Conservation (phyloP, 2,888 invertebrate genomes). For the Shargacucullia verbasci region DNA sequence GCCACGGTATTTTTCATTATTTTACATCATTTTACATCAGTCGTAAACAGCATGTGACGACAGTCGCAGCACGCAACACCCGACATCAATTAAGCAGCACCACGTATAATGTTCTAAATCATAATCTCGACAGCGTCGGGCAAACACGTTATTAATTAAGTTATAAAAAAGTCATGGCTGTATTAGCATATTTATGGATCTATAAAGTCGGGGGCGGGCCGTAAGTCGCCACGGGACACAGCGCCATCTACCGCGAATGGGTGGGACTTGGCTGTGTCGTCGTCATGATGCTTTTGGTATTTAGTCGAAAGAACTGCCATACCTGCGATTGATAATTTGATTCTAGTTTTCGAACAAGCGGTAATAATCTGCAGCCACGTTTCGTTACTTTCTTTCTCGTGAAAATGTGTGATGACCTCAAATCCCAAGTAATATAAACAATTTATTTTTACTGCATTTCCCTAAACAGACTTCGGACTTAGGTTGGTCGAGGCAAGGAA, state of each 20-base stretch:
- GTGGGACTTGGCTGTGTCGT: conserved; percentile 5
- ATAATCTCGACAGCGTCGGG: conserved; percentile 75
- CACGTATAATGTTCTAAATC: conserved; percentile 85
- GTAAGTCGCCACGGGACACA: conserved; percentile 39
- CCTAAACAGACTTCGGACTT: too few species aligned
- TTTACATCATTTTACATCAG: conserved; percentile 85
- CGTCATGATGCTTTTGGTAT: too few species aligned
- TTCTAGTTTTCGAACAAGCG: too few species aligned
- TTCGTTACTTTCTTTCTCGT: too few species aligned
- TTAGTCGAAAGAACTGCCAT: background rate
- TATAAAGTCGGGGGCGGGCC: conserved; percentile 65
- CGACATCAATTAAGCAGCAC: conserved; percentile 85
- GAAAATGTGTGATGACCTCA: too few species aligned
- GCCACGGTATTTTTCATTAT: conserved; percentile 83
- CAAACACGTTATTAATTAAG: conserved; percentile 87
- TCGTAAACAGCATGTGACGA: conserved; percentile 81
- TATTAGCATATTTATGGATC: conserved; percentile 87
- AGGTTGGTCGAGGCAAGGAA: too few species aligned
- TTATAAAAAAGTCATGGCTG: conserved; percentile 87
- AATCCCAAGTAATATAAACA: too few species aligned
- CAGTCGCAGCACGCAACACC: conserved; percentile 67
- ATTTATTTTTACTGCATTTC: too few species aligned
- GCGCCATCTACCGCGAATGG: conserved; percentile 45
- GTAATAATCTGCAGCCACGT: too few species aligned
- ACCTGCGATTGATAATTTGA: background rate